Evolutionary conservation across 1,140 invertebrate species (phyloP).

Genomic region (Lasioglossum baleicum): DNA sequence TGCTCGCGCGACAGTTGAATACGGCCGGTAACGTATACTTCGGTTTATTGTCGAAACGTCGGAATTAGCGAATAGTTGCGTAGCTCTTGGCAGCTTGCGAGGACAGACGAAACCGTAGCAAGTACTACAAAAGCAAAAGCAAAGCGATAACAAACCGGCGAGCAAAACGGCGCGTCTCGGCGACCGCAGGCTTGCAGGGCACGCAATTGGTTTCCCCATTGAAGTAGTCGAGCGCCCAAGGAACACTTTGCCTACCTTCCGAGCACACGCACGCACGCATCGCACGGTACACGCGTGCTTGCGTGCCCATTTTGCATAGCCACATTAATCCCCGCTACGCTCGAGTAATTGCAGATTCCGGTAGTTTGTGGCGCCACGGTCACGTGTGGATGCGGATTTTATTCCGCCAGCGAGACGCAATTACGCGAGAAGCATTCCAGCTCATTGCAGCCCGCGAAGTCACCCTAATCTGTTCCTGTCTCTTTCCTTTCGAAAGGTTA

Average conservation of each 20-base stretch:
- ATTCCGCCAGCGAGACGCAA: background rate
- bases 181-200: background rate
- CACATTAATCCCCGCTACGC: constrained; percentile 10
- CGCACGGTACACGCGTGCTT: background rate
- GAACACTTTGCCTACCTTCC: constrained; percentile 12
- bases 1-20: constrained; percentile 14
- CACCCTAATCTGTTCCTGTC: background rate
- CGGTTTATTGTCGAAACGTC: constrained; percentile 15
- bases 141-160: too few species aligned
- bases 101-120: background rate
- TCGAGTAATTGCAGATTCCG: constrained; percentile 13
- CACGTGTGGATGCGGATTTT: background rate
- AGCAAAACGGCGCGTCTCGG: too few species aligned
- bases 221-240: background rate
- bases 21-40: background rate
- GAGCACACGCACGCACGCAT: background rate
- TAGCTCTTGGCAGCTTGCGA: background rate
- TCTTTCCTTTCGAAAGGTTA: background rate
- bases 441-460: background rate
- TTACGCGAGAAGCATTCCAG: constrained; percentile 1
- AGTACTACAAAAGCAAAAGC: too few species aligned
- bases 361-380: constrained; percentile 19
- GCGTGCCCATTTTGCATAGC: constrained; percentile 16
- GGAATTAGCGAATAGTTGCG: constrained; percentile 10
- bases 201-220: background rate